These are phyloP conservation scores for Ancistrus triradiatus DNA, from an alignment of 2,113 vertebrate genomes.

Conservation along the genomic window DNA sequence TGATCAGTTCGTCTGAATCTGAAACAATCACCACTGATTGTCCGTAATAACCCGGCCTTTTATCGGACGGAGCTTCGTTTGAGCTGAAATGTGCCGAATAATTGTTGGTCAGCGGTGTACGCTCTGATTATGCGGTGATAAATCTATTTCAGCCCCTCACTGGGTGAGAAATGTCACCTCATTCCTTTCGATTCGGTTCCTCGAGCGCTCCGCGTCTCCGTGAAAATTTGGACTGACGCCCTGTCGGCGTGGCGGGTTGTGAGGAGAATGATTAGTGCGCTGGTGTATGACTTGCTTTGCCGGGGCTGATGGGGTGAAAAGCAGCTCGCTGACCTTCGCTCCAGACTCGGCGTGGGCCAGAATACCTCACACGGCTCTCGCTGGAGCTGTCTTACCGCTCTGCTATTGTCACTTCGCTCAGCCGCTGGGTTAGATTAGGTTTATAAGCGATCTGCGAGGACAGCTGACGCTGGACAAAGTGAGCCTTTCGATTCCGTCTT, in stretches of 20 bases:
- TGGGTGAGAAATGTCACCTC: constrained; percentile 13
- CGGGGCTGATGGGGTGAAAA: background rate
- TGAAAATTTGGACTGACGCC: background rate
- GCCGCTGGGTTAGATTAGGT: no score
- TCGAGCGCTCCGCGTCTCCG: background rate
- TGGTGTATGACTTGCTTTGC: background rate
- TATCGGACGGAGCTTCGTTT: background rate
- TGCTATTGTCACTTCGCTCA: no score
- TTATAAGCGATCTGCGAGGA: no score
- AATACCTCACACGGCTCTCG: background rate
- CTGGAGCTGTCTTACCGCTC: no score
- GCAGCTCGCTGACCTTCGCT: background rate
- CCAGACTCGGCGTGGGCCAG: background rate
- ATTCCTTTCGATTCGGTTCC: constrained; percentile 3
- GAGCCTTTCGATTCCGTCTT: no score
- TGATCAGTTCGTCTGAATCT: no score
- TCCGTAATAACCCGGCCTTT: constrained; percentile 25
- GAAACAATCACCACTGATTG: constrained; percentile 33
- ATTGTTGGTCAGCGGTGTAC: constrained; percentile 22
- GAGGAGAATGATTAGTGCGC: background rate
- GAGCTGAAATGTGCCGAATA: background rate
- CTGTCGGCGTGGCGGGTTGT: background rate
- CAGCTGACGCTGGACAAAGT: no score
- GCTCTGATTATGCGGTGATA: background rate
- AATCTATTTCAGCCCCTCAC: constrained; percentile 15